Conservation (phyloP, 2,797 vertebrate species). For the Chelonia mydas region DNA sequence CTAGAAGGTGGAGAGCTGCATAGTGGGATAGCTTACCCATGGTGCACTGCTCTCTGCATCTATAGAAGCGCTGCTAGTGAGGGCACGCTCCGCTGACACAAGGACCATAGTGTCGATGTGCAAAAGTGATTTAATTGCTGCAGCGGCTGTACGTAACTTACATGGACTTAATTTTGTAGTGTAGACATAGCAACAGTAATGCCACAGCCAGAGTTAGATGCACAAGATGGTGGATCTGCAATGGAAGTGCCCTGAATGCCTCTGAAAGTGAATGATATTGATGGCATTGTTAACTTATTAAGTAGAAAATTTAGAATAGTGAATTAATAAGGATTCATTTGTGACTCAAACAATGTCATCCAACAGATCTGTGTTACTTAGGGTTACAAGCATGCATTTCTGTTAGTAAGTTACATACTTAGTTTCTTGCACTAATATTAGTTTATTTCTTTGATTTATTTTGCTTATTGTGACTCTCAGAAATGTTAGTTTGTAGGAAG, state of each 20-base stretch:
- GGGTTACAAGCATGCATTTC: not conserved
- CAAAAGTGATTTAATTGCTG: too few species aligned
- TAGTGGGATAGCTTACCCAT: too few species aligned
- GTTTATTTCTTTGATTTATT: not conserved
- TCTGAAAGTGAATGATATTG: not conserved
- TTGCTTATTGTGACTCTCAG: not conserved
- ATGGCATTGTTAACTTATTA: not conserved
- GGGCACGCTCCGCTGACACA: not conserved
- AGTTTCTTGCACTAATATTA: not conserved
- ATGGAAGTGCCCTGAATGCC: not conserved
- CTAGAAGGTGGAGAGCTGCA: too few species aligned
- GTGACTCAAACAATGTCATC: not conserved
- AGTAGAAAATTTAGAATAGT: not conserved
- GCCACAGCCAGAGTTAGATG: not conserved
- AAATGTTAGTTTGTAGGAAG: not conserved
- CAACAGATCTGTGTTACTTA: not conserved
- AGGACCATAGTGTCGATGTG: not conserved
- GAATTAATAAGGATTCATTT: not conserved
- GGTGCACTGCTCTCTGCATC: too few species aligned
- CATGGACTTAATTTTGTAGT: not conserved
- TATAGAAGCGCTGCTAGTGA: too few species aligned
- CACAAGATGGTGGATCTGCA: not conserved
- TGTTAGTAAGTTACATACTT: not conserved
- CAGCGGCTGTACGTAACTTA: not conserved
- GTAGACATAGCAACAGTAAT: not conserved